Percentiles rank a stretch among this genome's conserved stretches.
Evolutionary conservation across 2,113 vertebrate species (phyloP).

Genomic region (Ceuthmochares aereus): DNA sequence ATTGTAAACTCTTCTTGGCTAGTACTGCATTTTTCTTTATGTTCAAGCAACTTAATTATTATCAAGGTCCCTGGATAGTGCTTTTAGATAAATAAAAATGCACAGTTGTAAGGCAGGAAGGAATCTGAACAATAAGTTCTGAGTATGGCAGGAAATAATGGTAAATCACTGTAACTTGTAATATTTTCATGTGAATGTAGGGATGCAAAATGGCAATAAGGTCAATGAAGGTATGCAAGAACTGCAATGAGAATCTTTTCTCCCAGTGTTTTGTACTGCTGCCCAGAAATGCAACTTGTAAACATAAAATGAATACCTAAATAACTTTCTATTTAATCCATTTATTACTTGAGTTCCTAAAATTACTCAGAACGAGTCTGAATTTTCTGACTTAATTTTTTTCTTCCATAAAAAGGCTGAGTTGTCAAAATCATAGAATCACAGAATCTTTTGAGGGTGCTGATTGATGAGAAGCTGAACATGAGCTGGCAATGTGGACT

Average conservation of each 20-base stretch:
- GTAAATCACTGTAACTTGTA: not conserved
- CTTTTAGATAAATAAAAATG: slow-evolving; percentile 12
- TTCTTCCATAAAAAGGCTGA: not conserved
- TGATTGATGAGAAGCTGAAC: too few species aligned
- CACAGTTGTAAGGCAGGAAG: not conserved
- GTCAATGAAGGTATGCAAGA: not conserved
- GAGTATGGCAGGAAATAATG: not conserved
- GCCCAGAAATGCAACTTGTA: not conserved
- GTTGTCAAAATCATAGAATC: not conserved
- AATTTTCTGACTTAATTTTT: not conserved
- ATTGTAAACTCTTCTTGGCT: not conserved
- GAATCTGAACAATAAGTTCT: not conserved
- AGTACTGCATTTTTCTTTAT: not conserved
- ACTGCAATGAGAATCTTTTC: not conserved
- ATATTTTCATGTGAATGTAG: not conserved
- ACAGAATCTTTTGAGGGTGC: too few species aligned
- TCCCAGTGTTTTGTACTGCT: not conserved
- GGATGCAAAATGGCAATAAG: not conserved
- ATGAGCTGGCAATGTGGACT: too few species aligned
- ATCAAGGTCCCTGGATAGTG: not conserved
- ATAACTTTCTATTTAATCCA: not conserved
- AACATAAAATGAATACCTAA: not conserved
- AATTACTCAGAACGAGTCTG: not conserved
- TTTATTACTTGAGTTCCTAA: not conserved
- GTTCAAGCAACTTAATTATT: slow-evolving; percentile 13